These are phyloP conservation scores for Channa maculata DNA, from an alignment of 2,113 vertebrate genomes.

Conservation along the genomic window DNA sequence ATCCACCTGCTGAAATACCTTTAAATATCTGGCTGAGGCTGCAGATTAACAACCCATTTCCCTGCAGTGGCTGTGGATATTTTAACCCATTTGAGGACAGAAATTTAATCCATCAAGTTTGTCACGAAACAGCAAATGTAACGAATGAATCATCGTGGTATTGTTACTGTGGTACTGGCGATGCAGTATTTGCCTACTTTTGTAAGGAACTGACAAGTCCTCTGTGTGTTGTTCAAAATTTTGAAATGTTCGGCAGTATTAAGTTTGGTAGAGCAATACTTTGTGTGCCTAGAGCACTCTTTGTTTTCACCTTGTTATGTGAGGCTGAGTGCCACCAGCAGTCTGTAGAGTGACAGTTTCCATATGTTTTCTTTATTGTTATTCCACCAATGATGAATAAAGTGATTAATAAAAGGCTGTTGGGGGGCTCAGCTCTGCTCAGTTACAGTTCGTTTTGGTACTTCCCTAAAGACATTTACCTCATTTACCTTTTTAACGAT, in stretches of 20 bases:
- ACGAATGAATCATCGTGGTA: not conserved
- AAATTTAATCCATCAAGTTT: conserved; percentile 5
- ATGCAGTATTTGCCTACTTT: not conserved
- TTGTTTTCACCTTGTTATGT: not conserved
- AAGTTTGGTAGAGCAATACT: not conserved
- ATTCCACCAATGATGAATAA: conserved; percentile 13
- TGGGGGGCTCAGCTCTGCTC: conserved; percentile 1
- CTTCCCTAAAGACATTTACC: not conserved
- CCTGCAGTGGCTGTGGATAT: conserved; percentile 22
- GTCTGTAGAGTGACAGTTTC: not conserved
- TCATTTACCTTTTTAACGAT: not conserved
- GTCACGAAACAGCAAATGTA: not conserved
- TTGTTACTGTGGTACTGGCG: not conserved
- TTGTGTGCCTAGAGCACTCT: not conserved
- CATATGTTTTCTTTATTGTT: not conserved
- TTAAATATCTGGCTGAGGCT: conserved; percentile 25
- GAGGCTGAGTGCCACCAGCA: not conserved
- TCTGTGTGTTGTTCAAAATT: not conserved
- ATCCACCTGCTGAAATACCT: conserved; percentile 44
- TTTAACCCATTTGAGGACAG: conserved; percentile 3
- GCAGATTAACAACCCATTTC: conserved; percentile 45
- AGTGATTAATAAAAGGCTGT: conserved; percentile 12
- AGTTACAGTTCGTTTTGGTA: conserved; percentile 2
- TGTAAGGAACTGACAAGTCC: not conserved
- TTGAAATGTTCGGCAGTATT: not conserved